Conservation (phyloP, 2,797 vertebrate genomes). For the Rhabdomys pumilio region DNA sequence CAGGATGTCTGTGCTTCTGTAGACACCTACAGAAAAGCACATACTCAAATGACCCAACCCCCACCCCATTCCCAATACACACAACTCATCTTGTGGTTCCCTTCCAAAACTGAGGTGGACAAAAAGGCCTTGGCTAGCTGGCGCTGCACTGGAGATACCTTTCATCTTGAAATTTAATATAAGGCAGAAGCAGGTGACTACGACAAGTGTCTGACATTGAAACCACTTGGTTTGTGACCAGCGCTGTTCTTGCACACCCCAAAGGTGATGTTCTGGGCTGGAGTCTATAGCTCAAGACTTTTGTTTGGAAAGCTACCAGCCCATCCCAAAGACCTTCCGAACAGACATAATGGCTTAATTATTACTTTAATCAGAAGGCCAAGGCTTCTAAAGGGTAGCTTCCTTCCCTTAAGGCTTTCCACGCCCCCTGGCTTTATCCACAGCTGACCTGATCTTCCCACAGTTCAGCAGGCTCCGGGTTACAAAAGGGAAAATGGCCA, state of each 20-base stretch:
- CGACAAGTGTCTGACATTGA: not conserved
- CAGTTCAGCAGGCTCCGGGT: not conserved
- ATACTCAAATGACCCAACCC: not conserved
- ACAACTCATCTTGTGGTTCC: not conserved
- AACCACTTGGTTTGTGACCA: not conserved
- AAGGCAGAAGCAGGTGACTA: not conserved
- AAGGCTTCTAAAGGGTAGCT: constrained; percentile 52
- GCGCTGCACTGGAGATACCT: not conserved
- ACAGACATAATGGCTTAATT: constrained; percentile 34
- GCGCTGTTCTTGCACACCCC: not conserved
- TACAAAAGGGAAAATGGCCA: constrained; percentile 33
- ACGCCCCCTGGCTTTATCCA: not conserved
- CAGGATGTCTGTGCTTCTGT: not conserved
- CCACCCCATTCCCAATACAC: not conserved
- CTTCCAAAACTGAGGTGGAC: not conserved
- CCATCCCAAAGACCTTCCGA: not conserved
- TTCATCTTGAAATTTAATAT: not conserved
- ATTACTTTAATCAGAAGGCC: constrained; percentile 42
- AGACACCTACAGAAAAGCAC: not conserved
- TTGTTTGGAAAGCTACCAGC: constrained; percentile 7
- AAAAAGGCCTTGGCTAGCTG: not conserved
- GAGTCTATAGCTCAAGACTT: not conserved
- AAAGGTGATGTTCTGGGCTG: not conserved
- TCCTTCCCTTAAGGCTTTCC: constrained; percentile 61
- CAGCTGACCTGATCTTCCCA: not conserved